A percentile compares a stretch with the other conserved stretches of the same genome.
These are phyloP conservation scores for Metallyticus violacea DNA, from an alignment of 2,888 invertebrate species.

Conservation along the genomic window DNA sequence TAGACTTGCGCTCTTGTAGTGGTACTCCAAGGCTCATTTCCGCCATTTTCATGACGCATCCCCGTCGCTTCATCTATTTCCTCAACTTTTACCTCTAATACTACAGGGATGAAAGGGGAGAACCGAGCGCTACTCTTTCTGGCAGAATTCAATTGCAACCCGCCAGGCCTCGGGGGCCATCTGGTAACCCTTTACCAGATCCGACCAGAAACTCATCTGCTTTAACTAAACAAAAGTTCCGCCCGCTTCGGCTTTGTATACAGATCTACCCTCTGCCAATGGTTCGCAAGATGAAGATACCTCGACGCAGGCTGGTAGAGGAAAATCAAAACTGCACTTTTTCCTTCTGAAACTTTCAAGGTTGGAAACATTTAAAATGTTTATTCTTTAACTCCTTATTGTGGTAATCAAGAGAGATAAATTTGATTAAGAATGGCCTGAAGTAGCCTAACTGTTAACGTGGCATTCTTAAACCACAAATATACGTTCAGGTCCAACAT, in stretches of 20 bases:
- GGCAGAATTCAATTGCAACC: constrained; percentile 3
- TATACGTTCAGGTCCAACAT: too few relatives aligned
- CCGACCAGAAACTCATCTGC: background rate
- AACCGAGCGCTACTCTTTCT: background rate
- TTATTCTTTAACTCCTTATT: too few relatives aligned
- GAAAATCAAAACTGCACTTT: too few relatives aligned
- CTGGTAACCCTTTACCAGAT: background rate
- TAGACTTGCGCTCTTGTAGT: too few relatives aligned
- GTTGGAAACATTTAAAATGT: too few relatives aligned
- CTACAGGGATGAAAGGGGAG: background rate
- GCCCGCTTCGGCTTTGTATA: background rate
- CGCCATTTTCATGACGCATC: background rate
- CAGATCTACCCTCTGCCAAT: background rate
- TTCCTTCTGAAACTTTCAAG: too few relatives aligned
- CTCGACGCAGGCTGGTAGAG: too few relatives aligned
- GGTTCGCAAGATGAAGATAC: background rate
- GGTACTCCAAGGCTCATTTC: background rate
- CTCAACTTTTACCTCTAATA: background rate
- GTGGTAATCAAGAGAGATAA: too few relatives aligned
- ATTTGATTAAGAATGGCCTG: too few relatives aligned
- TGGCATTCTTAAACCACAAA: too few relatives aligned
- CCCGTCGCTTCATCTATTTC: background rate
- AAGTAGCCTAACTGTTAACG: too few relatives aligned
- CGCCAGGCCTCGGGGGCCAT: constrained; percentile 4
- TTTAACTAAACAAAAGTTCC: background rate